A percentile compares a stretch with the other conserved stretches of the same genome.
These are phyloP conservation scores for Zapus hudsonius DNA, from an alignment of 2,113 vertebrate genomes.

Conservation along the genomic window DNA sequence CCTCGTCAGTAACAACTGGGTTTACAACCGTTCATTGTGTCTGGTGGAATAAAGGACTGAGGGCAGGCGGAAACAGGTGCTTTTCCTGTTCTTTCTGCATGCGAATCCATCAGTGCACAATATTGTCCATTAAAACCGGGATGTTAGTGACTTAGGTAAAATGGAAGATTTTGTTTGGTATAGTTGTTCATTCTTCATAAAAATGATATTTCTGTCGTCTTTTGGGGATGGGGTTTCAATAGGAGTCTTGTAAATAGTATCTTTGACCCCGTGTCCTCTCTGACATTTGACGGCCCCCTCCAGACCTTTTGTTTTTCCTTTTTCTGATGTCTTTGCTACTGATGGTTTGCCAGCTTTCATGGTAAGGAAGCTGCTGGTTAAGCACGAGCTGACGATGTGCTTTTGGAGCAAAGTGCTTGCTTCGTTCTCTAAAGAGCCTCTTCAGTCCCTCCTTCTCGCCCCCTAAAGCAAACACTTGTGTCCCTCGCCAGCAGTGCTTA, in stretches of 20 bases:
- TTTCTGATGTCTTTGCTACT: conserved; percentile 25
- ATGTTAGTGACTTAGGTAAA: not conserved
- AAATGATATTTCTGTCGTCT: not conserved
- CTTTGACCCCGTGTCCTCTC: conserved; percentile 41
- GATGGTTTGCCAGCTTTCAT: conserved; percentile 27
- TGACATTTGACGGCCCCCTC: not conserved
- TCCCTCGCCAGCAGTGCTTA: not conserved
- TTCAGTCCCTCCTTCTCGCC: not conserved
- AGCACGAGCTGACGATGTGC: not conserved
- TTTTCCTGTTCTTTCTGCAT: not conserved
- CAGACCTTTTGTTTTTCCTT: not conserved
- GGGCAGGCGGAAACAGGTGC: not conserved
- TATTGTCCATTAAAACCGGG: not conserved
- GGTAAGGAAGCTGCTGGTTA: conserved; percentile 18
- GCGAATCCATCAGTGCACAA: not conserved
- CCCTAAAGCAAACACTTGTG: conserved; percentile 41
- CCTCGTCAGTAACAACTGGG: not conserved
- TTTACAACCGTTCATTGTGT: not conserved
- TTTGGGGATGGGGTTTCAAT: not conserved
- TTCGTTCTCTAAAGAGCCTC: conserved; percentile 32
- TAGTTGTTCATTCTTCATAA: not conserved
- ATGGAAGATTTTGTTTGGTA: not conserved
- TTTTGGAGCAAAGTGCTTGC: conserved; percentile 44
- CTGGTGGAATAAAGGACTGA: not conserved
- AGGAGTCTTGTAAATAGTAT: conserved; percentile 54